phyloP scores from a whole-genome alignment of 2,888 invertebrate species.

The Pseudococcus viburni region DNA sequence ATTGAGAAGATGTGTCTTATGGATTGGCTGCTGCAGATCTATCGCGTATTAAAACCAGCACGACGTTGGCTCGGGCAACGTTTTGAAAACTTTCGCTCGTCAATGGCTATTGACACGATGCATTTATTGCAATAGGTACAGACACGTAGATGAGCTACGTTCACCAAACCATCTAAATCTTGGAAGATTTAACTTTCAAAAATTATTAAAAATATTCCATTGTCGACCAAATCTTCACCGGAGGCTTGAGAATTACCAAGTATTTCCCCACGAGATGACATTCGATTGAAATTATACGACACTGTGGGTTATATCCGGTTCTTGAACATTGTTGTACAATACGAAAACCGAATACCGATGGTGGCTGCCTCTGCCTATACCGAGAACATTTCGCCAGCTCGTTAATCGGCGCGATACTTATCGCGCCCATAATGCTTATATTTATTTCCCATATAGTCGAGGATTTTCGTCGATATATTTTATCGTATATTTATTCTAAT shows the following conservation, averaged over 20 bases:
- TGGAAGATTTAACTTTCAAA: not conserved
- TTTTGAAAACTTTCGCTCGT: conserved; percentile 5
- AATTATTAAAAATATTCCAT: not conserved
- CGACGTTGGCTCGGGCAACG: not conserved
- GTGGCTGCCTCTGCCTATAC: too few species aligned
- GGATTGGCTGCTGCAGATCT: not conserved
- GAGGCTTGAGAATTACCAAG: too few species aligned
- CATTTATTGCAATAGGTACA: not conserved
- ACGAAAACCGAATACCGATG: too few species aligned
- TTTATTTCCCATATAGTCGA: conserved; percentile 46
- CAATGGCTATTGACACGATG: conserved; percentile 23
- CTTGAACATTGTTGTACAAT: not conserved
- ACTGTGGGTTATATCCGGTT: not conserved
- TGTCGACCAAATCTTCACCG: not conserved
- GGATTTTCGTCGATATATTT: not conserved
- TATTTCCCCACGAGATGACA: not conserved
- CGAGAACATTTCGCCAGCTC: not conserved
- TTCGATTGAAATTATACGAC: not conserved
- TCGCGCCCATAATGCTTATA: conserved; percentile 9
- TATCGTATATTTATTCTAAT: conserved; percentile 10
- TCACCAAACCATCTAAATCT: not conserved
- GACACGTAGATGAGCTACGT: not conserved
- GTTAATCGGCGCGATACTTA: not conserved
- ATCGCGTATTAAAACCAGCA: not conserved
- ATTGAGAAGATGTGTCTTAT: not conserved